phyloP scores from a whole-genome alignment of 37 sponge, comb jelly and placozoan species.

The Ephydatia muelleri region DNA sequence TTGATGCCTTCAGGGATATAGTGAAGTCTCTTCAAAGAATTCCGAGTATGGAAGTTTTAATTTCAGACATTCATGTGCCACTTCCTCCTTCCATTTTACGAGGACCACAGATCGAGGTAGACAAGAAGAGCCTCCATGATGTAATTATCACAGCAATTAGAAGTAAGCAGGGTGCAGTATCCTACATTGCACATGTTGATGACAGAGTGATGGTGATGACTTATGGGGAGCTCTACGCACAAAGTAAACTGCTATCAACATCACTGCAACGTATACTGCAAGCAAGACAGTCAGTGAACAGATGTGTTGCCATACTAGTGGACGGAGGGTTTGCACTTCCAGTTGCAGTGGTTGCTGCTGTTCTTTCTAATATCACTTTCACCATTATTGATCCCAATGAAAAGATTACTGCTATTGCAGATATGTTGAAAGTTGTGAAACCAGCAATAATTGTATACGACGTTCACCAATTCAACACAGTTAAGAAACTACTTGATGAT shows the following conservation, averaged over 20 bases:
- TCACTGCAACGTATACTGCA: not conserved
- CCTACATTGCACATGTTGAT: too few relatives aligned
- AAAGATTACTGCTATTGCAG: not conserved
- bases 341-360: not conserved
- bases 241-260: not conserved
- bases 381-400: not conserved
- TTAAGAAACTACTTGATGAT: too few relatives aligned
- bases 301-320: not conserved
- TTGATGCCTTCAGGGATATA: not conserved
- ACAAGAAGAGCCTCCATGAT: not conserved
- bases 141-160: not conserved
- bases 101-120: not conserved
- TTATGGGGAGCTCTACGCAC: not conserved
- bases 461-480: not conserved
- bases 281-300: too few relatives aligned
- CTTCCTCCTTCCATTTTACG: not conserved
- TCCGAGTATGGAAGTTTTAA: not conserved
- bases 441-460: not conserved
- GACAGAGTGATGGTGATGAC: not conserved
- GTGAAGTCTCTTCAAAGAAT: not conserved
- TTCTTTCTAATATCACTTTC: not conserved
- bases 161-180: not conserved
- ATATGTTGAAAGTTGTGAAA: not conserved
- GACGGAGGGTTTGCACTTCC: not conserved
- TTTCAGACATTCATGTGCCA: not conserved